Base-by-base conservation (phyloP, 2,113 vertebrate genomes). In the Speoplatyrhinus poulsoni region DNA sequence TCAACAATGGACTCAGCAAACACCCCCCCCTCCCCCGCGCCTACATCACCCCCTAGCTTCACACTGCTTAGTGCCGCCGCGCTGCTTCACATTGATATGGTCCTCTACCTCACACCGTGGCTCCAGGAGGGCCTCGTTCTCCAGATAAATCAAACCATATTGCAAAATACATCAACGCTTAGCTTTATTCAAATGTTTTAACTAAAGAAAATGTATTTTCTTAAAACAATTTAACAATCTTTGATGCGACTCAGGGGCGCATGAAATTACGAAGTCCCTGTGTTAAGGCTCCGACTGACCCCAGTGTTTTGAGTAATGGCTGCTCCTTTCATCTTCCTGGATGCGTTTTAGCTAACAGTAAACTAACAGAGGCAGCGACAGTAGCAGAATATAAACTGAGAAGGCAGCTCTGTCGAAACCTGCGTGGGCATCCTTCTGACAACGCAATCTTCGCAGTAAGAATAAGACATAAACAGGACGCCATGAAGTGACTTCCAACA, bases 401-500 rank as follows among this genome's bases (percentile, higher is more conserved):
- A 60, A 4, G 63, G n/a, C 47, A 54, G 16, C 67, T 17, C 36
- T 41, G 36, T 41, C 36, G 6, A 41, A 41, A 41, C 36, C 36
- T 41, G 36, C 36, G 36, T 41, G 36, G 36, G 36, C 36, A 5
- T 41, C 36, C 36, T 41, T 41, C 36, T 41, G 5, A 41, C 36
- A 41, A 41, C 36, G 5, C 32, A 53, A 73, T 53, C 11, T 60
- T 50, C 12, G 61, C 32, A 12, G 26, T 26, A 55, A 56, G 15
- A 58, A 9, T 55, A 11, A 11, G 56, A 77, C 47, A 77, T 56
- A 62, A 68, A 69, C 16, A 56, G 32, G 55, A 3, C 13, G 2
- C 15, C 41, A 26, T 26, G 26, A 26, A 26, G 26, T 26, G 26
- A 26, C 1, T 26, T 26, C 26, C 26, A 26, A 26, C 26, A 26